Evolutionary conservation across 2,113 vertebrate species (phyloP).

Genomic region (Azemiops feae): DNA sequence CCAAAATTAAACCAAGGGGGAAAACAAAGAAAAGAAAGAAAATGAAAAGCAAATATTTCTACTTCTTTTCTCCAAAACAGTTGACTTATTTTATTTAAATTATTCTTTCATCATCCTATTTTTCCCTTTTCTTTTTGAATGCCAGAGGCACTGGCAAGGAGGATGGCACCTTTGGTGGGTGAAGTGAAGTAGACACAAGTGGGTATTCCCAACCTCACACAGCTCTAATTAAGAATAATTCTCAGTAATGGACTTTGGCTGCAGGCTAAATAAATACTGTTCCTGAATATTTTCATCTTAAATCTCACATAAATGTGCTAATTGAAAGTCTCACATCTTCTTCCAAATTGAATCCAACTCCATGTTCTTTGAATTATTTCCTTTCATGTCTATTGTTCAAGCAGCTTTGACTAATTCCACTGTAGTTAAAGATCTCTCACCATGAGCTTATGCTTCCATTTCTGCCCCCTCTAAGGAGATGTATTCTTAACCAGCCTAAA

Average conservation of each 20-base stretch:
- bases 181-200: constrained; percentile 54
- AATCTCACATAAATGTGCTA: constrained; percentile 62
- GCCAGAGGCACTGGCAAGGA: constrained; percentile 51
- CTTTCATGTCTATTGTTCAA: constrained; percentile 32
- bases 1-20: constrained; percentile 20
- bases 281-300: constrained; percentile 63
- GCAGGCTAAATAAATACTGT: constrained; percentile 65
- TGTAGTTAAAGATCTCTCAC: constrained; percentile 25
- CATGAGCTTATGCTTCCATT: constrained; percentile 8
- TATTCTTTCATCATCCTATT: constrained; percentile 43
- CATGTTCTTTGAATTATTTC: constrained; percentile 32
- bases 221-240: constrained; percentile 69
- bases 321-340: constrained; percentile 65
- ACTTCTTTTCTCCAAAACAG: constrained; percentile 5
- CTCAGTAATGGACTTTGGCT: constrained; percentile 64
- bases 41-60: constrained; percentile 55
- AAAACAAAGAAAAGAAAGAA: background rate
- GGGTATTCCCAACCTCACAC: constrained; percentile 57
- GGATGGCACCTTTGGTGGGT: constrained; percentile 46
- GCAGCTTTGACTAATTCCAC: constrained; percentile 10
- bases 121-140: constrained; percentile 38
- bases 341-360: constrained; percentile 49
- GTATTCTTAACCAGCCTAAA: constrained; percentile 2
- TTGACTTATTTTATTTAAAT: constrained; percentile 50
- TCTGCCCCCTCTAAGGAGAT: background rate